phyloP scores from a whole-genome alignment of 2,888 invertebrate genomes.

The Noctuana brunneofusca region DNA sequence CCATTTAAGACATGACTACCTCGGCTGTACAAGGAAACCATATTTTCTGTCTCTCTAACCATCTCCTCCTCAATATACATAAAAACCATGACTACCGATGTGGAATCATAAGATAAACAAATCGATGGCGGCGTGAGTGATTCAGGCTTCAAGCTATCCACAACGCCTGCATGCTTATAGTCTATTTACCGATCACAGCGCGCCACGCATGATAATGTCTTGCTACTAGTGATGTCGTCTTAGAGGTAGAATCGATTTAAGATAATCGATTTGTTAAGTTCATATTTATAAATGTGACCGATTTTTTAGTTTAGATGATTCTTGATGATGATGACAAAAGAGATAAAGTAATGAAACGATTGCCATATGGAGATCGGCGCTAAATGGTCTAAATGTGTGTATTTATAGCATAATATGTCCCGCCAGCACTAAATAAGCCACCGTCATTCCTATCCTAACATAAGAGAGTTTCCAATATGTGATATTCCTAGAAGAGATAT shows the following conservation, averaged over 20 bases:
- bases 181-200: constrained; percentile 53
- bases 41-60: too few species aligned
- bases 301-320: neutral
- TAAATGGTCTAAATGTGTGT: too few species aligned
- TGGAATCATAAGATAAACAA: neutral
- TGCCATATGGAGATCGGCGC: too few species aligned
- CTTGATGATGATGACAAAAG: too few species aligned
- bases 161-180: constrained; percentile 57
- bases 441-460: too few species aligned
- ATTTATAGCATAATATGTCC: too few species aligned
- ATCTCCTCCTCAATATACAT: neutral
- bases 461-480: too few species aligned
- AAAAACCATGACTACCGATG: constrained; percentile 5
- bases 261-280: neutral
- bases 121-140: neutral
- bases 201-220: constrained; percentile 54
- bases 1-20: too few species aligned
- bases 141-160: constrained; percentile 26
- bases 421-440: too few species aligned
- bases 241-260: constrained; percentile 11
- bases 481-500: too few species aligned
- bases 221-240: constrained; percentile 4
- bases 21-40: too few species aligned
- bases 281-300: neutral
- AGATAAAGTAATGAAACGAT: too few species aligned